Conservation (phyloP, 2,113 vertebrate species). For the Brachionichthys hirsutus region DNA sequence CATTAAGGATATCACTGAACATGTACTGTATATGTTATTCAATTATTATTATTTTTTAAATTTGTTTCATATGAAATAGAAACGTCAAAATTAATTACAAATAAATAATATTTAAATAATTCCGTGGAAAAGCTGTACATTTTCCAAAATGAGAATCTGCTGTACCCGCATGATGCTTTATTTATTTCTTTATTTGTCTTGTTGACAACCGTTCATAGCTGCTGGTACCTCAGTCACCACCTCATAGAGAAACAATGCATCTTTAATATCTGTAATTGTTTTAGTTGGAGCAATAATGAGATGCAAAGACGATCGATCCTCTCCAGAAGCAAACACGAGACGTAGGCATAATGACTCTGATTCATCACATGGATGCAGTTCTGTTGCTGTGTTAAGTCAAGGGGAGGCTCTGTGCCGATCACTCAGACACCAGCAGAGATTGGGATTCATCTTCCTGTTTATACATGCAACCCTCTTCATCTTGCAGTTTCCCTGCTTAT, state of each 20-base stretch:
- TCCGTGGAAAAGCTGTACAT: too few species aligned
- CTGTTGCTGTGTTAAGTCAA: constrained; percentile 37
- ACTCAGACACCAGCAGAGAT: constrained; percentile 25
- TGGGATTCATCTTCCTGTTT: constrained; percentile 23
- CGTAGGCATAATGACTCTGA: constrained; percentile 39
- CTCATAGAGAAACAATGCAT: constrained; percentile 37
- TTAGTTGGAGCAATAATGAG: constrained; percentile 48
- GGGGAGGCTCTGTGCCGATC: constrained; percentile 39
- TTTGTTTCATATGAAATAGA: too few species aligned
- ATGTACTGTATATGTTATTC: too few species aligned
- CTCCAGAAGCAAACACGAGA: constrained; percentile 46
- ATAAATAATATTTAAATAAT: too few species aligned
- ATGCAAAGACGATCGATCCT: constrained; percentile 30
- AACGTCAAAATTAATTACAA: too few species aligned
- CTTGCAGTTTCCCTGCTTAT: background rate
- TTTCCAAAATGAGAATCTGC: too few species aligned
- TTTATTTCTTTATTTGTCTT: too few species aligned
- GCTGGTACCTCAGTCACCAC: background rate
- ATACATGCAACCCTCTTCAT: constrained; percentile 3
- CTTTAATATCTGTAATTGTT: constrained; percentile 45
- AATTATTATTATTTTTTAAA: too few species aligned
- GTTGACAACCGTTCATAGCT: too few species aligned
- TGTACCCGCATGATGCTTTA: too few species aligned
- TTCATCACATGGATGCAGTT: constrained; percentile 49
- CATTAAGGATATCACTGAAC: too few species aligned